phyloP scores from a whole-genome alignment of 2,888 invertebrate species.

The Heliconius sara region DNA sequence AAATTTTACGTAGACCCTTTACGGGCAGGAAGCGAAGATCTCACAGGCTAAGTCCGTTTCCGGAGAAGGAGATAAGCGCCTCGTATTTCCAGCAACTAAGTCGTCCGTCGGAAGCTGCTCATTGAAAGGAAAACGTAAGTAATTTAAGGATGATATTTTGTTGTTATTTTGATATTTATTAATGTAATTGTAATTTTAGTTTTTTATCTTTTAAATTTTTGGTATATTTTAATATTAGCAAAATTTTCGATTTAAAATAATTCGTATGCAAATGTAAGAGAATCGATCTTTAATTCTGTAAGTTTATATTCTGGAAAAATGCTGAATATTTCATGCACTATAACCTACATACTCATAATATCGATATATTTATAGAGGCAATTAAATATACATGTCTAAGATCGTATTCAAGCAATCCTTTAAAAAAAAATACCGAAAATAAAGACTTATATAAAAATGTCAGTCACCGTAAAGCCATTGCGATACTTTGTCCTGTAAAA shows the following conservation, averaged over 20 bases:
- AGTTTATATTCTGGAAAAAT: not conserved
- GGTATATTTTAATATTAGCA: too few species aligned
- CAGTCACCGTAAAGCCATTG: not conserved
- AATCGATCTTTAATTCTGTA: not conserved
- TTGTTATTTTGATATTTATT: not conserved
- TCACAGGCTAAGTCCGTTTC: constrained; percentile 51
- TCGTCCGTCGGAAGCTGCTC: constrained; percentile 53
- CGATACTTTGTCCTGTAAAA: constrained; percentile 8
- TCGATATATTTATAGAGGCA: not conserved
- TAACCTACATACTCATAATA: not conserved
- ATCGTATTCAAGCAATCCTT: not conserved
- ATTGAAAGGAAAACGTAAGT: constrained; percentile 53
- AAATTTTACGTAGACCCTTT: not conserved
- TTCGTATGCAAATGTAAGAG: not conserved
- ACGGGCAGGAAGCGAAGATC: constrained; percentile 26
- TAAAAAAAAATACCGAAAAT: not conserved
- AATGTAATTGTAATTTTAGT: not conserved
- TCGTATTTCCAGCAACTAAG: constrained; percentile 57
- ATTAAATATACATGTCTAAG: not conserved
- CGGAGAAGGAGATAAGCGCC: constrained; percentile 54
- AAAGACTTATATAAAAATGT: not conserved
- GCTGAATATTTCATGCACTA: not conserved
- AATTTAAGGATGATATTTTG: constrained; percentile 16
- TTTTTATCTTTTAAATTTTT: not conserved
- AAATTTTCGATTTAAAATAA: too few species aligned